Evolutionary conservation across 2,888 invertebrate species (phyloP).

Genomic region (Sphaeridia pumilis): DNA sequence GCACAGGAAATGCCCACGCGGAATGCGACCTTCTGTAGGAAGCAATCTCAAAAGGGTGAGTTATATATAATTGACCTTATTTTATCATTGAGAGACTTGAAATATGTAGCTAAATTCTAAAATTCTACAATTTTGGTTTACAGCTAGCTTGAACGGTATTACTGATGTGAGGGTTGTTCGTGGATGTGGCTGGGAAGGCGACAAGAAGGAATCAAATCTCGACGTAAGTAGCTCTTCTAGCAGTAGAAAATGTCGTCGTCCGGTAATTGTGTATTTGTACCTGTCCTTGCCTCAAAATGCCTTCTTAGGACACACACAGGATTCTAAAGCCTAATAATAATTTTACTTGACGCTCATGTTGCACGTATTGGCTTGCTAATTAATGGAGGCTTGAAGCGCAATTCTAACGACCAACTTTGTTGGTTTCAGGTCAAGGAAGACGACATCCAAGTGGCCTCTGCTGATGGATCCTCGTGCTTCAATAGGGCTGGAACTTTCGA

Average conservation of each 20-base stretch:
- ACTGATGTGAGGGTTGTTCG: constrained; percentile 27
- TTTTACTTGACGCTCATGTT: no score
- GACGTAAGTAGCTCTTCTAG: constrained; percentile 8
- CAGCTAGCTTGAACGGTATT: constrained; percentile 23
- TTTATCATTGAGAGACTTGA: background rate
- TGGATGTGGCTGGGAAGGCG: constrained; percentile 29
- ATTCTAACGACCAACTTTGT: no score
- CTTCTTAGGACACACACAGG: no score
- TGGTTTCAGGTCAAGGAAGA: constrained; percentile 4
- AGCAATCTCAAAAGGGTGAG: constrained; percentile 43
- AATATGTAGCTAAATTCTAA: constrained; percentile 3
- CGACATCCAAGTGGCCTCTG: background rate
- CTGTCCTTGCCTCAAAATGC: no score
- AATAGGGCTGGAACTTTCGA: constrained; percentile 34
- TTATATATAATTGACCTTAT: background rate
- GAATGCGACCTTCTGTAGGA: constrained; percentile 41
- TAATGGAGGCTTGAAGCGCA: no score
- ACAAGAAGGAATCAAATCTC: constrained; percentile 9
- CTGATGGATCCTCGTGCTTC: constrained; percentile 20
- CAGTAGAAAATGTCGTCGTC: background rate
- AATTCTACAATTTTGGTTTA: constrained; percentile 3
- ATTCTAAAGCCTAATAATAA: background rate
- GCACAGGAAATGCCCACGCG: constrained; percentile 27
- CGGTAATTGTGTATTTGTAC: background rate
- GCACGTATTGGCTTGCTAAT: no score